Evolutionary conservation across 2,888 invertebrate genomes (phyloP).

Genomic region (Ligdia adustata): DNA sequence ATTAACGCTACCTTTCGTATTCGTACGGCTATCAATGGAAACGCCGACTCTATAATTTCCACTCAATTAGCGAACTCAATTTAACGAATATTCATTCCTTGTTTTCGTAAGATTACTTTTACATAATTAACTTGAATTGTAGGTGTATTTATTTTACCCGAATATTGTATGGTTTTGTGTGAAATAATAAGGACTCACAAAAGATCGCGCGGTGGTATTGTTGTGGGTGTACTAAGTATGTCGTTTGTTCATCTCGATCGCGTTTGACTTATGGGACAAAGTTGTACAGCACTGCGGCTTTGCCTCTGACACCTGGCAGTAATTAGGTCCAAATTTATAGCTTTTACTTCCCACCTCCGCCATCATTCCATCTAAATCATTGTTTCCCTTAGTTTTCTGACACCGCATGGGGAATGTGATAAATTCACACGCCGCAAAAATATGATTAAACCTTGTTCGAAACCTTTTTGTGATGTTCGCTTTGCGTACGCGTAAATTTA

Average conservation of each 20-base stretch:
- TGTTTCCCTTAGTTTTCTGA: conserved; percentile 52
- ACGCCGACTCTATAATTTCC: conserved; percentile 49
- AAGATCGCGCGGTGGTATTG: conserved; percentile 30
- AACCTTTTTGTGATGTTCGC: conserved; percentile 36
- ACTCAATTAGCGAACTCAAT: conserved; percentile 52
- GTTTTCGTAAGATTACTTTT: conserved; percentile 27
- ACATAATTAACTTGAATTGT: conserved; percentile 17
- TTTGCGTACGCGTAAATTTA: conserved; percentile 34
- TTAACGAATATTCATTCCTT: conserved; percentile 38
- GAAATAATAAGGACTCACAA: conserved; percentile 20
- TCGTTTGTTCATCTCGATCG: conserved; percentile 59
- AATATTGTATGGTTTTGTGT: conserved; percentile 16
- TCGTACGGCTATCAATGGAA: conserved; percentile 61
- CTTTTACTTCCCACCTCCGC: conserved; percentile 59
- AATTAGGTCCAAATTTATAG: conserved; percentile 75
- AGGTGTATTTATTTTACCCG: conserved; percentile 2
- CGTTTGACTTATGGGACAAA: conserved; percentile 68
- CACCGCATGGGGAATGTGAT: conserved; percentile 41
- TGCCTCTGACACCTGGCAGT: conserved; percentile 74
- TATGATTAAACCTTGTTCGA: conserved; percentile 42
- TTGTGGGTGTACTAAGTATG: conserved; percentile 47
- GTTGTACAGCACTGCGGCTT: conserved; percentile 66
- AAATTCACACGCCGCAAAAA: conserved; percentile 47
- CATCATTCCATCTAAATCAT: conserved; percentile 57
- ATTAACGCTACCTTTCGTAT: conserved; percentile 72